These are phyloP conservation scores for Cladopsammia gracilis DNA, from an alignment of 64 coral and sea anemone species.

Conservation along the genomic window DNA sequence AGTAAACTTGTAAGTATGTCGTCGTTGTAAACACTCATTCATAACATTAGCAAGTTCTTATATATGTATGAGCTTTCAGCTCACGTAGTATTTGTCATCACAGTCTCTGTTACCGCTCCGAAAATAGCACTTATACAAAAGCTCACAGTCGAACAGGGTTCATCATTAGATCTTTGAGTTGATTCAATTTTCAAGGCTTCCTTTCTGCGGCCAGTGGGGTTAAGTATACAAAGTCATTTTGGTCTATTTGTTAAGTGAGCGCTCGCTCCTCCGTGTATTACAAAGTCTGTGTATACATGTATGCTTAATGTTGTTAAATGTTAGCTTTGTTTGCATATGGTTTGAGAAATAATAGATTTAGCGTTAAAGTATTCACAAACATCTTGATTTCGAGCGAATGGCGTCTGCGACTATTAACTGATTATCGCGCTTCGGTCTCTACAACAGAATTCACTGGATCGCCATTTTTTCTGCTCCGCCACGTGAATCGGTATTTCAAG, in stretches of 20 bases:
- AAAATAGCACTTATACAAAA: background rate
- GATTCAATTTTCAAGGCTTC: background rate
- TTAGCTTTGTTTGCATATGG: slow-evolving; percentile 23
- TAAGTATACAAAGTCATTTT: slow-evolving; percentile 15
- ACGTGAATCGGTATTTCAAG: slow-evolving; percentile 8
- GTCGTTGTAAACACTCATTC: slow-evolving; percentile 11
- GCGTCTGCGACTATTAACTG: background rate
- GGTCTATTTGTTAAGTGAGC: background rate
- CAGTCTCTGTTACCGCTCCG: background rate
- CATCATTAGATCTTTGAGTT: background rate
- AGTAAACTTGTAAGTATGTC: slow-evolving; percentile 96
- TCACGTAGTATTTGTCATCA: background rate
- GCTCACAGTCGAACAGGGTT: background rate
- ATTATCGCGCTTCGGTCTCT: background rate
- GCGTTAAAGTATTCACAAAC: background rate
- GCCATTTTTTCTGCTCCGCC: slow-evolving; percentile 14
- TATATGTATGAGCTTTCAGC: background rate
- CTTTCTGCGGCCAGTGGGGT: slow-evolving; percentile 1
- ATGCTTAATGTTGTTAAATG: slow-evolving; percentile 45
- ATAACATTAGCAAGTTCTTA: background rate
- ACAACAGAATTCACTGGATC: background rate
- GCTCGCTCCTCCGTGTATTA: slow-evolving; percentile 1
- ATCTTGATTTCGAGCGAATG: background rate
- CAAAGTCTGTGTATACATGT: slow-evolving; percentile 28
- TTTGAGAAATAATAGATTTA: background rate